A percentile compares a stretch with the other conserved stretches of the same genome.
phyloP scores from a whole-genome alignment of 1,140 invertebrate species.

The Gonioctena quinquepunctata region DNA sequence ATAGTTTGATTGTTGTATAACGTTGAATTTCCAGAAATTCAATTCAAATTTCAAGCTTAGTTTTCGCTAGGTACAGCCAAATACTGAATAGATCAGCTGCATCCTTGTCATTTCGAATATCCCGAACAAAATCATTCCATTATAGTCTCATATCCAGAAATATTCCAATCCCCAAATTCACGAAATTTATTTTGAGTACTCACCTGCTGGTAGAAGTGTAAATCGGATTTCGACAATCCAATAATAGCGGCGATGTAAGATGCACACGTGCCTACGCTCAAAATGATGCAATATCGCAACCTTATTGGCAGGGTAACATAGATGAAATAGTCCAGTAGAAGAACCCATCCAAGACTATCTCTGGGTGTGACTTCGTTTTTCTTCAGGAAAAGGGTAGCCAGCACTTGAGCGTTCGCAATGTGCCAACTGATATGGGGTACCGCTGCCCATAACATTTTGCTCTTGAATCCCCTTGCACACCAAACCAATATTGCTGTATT shows the following conservation, averaged over 20 bases:
- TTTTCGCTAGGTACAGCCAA: no score
- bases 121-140: no score
- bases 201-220: slow-evolving; percentile 62
- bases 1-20: no score
- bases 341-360: slow-evolving; percentile 74
- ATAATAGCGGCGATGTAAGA: slow-evolving; percentile 64
- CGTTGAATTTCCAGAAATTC: no score
- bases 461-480: slow-evolving; percentile 55
- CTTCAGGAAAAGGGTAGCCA: slow-evolving; percentile 63
- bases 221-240: slow-evolving; percentile 57
- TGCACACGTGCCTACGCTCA: slow-evolving; percentile 64
- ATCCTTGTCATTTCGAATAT: no score
- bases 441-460: slow-evolving; percentile 58
- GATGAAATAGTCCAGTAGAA: slow-evolving; percentile 83
- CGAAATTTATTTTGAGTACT: no score
- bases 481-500: slow-evolving; percentile 61
- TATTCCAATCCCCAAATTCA: no score
- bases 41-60: no score
- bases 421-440: slow-evolving; percentile 68
- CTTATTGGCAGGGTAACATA: slow-evolving; percentile 80
- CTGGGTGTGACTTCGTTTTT: slow-evolving; percentile 59
- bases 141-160: no score
- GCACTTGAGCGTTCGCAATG: slow-evolving; percentile 64
- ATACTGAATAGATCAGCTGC: no score
- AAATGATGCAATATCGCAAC: slow-evolving; percentile 65